A percentile compares a stretch with the other conserved stretches of the same genome.
Conservation (phyloP, 2,888 invertebrate genomes). For the Eueremaeus valkanovi region DNA sequence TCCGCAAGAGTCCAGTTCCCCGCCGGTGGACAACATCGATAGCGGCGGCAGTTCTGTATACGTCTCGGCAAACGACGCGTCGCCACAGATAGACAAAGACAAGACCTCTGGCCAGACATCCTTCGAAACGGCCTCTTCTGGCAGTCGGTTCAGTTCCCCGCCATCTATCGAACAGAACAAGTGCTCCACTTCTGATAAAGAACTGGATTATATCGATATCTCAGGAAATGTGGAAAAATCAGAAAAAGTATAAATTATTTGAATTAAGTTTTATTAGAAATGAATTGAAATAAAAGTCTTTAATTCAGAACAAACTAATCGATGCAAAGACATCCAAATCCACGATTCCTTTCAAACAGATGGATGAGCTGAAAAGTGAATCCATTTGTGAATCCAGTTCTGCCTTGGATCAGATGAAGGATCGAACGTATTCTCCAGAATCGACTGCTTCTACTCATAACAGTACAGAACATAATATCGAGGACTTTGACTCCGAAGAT, state of each 20-base stretch:
- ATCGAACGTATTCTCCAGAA: constrained; percentile 1
- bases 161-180: background rate
- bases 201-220: background rate
- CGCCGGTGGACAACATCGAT: constrained; percentile 12
- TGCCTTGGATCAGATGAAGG: background rate
- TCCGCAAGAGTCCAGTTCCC: background rate
- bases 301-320: background rate
- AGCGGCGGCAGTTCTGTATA: constrained; percentile 32
- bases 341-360: background rate
- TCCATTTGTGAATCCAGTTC: background rate
- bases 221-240: background rate
- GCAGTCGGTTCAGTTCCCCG: constrained; percentile 31
- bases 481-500: constrained; percentile 32
- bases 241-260: background rate
- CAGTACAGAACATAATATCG: constrained; percentile 8
- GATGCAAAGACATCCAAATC: background rate
- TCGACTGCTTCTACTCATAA: background rate
- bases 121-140: background rate
- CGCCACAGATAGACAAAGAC: constrained; percentile 12
- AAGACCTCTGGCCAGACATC: constrained; percentile 28
- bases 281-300: background rate
- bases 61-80: background rate
- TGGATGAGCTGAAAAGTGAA: background rate
- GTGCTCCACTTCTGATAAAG: background rate
- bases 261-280: background rate